A percentile compares a stretch with the other conserved stretches of the same genome.
Evolutionary conservation across 2,888 invertebrate species (phyloP).

Genomic region (Nemurella pictetii): DNA sequence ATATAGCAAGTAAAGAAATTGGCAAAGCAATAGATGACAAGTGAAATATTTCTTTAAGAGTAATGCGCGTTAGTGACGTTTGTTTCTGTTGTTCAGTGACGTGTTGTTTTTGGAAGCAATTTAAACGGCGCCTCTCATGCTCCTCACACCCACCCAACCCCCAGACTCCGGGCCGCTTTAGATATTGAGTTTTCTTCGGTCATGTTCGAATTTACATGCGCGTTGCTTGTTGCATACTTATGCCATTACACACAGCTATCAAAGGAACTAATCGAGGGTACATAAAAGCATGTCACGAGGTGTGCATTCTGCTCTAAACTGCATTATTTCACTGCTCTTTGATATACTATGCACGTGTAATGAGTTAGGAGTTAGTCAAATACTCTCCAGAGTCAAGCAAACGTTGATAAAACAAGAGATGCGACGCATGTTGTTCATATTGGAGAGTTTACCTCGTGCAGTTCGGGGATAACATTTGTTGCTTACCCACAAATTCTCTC

Average conservation of each 20-base stretch:
- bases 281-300: not conserved
- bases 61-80: no score
- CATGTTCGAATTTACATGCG: not conserved
- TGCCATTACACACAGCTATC: not conserved
- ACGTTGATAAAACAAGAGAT: not conserved
- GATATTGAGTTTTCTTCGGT: not conserved
- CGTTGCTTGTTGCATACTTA: not conserved
- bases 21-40: no score
- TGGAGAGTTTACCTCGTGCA: no score
- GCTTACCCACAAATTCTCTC: no score
- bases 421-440: no score
- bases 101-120: no score
- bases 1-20: no score
- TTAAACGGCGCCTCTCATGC: no score
- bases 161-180: not conserved
- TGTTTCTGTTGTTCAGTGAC: no score
- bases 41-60: no score
- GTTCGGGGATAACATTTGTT: no score
- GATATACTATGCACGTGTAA: not conserved
- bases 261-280: not conserved
- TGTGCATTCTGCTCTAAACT: not conserved
- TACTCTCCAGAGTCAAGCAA: not conserved
- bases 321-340: not conserved
- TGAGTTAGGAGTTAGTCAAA: not conserved
- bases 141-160: not conserved